Evolutionary conservation across 2,888 invertebrate species (phyloP).

Genomic region (Pelosia muscerda): DNA sequence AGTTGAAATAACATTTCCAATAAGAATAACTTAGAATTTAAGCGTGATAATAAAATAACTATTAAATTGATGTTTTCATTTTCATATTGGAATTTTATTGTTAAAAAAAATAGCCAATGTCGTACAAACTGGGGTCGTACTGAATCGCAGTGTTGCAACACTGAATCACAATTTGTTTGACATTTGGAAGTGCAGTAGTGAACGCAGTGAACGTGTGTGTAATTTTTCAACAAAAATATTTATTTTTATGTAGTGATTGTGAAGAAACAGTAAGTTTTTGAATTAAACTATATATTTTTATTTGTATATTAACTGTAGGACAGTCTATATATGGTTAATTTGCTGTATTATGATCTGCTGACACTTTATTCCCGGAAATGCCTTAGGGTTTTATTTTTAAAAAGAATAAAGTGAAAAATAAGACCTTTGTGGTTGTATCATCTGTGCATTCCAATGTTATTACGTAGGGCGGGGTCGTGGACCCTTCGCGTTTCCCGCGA

Average conservation of each 20-base stretch:
- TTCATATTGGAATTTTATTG: background rate
- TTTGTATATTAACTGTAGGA: constrained; percentile 39
- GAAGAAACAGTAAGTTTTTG: constrained; percentile 78
- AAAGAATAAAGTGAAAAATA: constrained; percentile 73
- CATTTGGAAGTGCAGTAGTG: constrained; percentile 80
- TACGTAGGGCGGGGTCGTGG: constrained; percentile 70
- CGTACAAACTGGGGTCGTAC: constrained; percentile 43
- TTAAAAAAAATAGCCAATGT: background rate
- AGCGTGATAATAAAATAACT: background rate
- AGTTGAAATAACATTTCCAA: background rate
- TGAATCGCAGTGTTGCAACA: constrained; percentile 63
- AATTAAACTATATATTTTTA: constrained; percentile 64
- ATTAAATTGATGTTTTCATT: background rate
- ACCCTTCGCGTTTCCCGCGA: constrained; percentile 68
- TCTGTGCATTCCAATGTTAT: constrained; percentile 82
- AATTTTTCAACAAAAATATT: constrained; percentile 65
- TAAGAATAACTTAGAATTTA: background rate
- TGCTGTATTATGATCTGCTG: constrained; percentile 24
- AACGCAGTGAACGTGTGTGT: constrained; percentile 81
- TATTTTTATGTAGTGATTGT: constrained; percentile 80
- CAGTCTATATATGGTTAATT: constrained; percentile 24
- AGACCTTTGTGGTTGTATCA: constrained; percentile 78
- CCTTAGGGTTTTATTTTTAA: constrained; percentile 70
- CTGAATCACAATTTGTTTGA: constrained; percentile 66
- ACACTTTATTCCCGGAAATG: constrained; percentile 71